Evolutionary conservation across 2,113 vertebrate genomes (phyloP).

Genomic region (Onychostruthus taczanowskii): DNA sequence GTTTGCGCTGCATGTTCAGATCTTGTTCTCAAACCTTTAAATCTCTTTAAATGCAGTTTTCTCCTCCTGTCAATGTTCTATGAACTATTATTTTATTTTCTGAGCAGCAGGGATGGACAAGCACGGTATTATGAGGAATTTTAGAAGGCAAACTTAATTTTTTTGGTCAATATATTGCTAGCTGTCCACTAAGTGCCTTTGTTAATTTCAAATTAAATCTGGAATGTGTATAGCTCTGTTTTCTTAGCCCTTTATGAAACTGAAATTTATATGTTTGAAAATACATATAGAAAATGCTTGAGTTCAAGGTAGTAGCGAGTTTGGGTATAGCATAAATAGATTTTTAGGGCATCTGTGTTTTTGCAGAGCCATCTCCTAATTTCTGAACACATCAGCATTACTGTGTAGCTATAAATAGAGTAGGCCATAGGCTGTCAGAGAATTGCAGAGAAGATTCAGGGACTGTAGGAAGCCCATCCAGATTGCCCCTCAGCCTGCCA

Average conservation of each 20-base stretch:
- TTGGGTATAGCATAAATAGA: background rate
- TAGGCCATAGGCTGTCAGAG: background rate
- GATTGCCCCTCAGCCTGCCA: background rate
- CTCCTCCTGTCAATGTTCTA: background rate
- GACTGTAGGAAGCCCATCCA: accelerated
- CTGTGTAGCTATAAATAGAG: background rate
- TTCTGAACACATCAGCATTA: background rate
- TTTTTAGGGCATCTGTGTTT: background rate
- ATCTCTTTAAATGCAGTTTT: background rate
- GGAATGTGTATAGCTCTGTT: background rate
- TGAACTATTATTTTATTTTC: background rate
- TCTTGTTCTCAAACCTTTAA: background rate
- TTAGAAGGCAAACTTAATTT: background rate
- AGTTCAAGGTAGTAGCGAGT: background rate
- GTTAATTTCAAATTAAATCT: background rate
- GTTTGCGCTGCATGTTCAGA: background rate
- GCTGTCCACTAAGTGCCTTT: background rate
- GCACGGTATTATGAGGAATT: background rate
- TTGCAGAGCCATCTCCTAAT: background rate
- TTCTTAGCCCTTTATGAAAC: background rate
- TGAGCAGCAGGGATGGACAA: background rate
- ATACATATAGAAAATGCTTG: background rate
- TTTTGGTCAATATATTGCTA: background rate
- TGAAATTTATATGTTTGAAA: background rate
- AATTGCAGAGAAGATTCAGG: background rate